phyloP scores from a whole-genome alignment of 2,113 vertebrate species.

The Rissa tridactyla region DNA sequence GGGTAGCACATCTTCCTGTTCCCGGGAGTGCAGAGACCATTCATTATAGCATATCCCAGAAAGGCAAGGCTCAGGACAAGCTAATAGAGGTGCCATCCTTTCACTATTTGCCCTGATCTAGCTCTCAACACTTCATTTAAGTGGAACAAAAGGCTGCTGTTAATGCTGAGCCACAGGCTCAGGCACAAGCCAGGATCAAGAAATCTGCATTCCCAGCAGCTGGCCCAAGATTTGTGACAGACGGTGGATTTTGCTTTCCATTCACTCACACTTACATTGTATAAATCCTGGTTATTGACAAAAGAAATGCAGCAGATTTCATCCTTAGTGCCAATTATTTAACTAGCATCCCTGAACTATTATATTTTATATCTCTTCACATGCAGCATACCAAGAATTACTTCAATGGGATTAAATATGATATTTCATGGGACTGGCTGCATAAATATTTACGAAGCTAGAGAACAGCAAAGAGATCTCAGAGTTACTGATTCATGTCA shows the following conservation, averaged over 20 bases:
- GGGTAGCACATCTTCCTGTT: not conserved
- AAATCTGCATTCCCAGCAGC: not conserved
- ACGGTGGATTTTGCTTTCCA: slow-evolving; percentile 6
- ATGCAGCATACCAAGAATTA: slow-evolving; percentile 17
- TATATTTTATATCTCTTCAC: not conserved
- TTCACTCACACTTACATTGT: not conserved
- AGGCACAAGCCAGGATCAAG: not conserved
- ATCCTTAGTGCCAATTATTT: not conserved
- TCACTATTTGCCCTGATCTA: not conserved
- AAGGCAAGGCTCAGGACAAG: not conserved
- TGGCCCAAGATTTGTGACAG: not conserved
- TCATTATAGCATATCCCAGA: not conserved
- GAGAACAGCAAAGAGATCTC: slow-evolving; percentile 24
- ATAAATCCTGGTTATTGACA: not conserved
- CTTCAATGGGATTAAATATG: slow-evolving; percentile 19
- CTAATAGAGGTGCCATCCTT: not conserved
- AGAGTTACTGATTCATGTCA: slow-evolving; percentile 29
- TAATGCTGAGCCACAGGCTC: not conserved
- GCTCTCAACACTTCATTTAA: not conserved
- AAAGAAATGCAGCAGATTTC: not conserved
- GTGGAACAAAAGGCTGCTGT: not conserved
- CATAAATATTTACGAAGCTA: slow-evolving; percentile 14
- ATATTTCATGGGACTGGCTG: slow-evolving; percentile 1
- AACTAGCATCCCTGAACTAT: not conserved
- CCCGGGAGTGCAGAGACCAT: not conserved